Evolutionary conservation across 2,113 vertebrate genomes (phyloP), one percentile per base, ranked within the genome.

Genomic region (Tor tambroides): DNA sequence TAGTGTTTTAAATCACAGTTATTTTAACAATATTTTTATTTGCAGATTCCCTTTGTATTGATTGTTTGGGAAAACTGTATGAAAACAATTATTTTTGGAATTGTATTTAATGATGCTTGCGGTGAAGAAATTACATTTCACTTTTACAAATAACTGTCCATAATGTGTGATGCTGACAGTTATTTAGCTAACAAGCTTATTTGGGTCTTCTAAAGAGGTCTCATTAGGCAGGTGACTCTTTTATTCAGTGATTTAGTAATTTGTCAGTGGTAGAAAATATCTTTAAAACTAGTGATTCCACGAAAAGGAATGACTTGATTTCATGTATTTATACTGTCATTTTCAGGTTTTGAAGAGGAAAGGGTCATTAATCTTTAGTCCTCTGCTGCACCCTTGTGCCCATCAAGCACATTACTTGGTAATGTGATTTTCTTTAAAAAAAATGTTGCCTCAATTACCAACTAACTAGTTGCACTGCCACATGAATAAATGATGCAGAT

Each of bases 381-480:
- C 83, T 84, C 69, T 84, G 51, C 83, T 84, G 83, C 83, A 74
- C 83, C 69, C 83, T 84, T 56, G 67, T 84, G 83, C 19, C 30
- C 69, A 26, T 59, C 83, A 74, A 54, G 19, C 12, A 76, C 5
- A 76, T 14, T 51, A 32, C 46, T 54, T 54, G 15, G 17, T 54
- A 1, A 54, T 54, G 19, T 54, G 5, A 54, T 19, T 54, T 54
- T 54, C 51, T 19, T 19, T 2, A 54, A 54, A 54, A 54, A 54
- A 54, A 54, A 54, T 0, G 14, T 51, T 49, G 4, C 15, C 49
- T 51, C 49, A 17, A 51, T 19, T 54, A 6, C 15, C 51, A 23
- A 59, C 54, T 59, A 59, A 71, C 67, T 23, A 59, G 69, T 38
- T 38, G 6, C 72, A n/a, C 23, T 26, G 72, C 2, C 72, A 75